Evolutionary conservation across 2,797 vertebrate species (phyloP).

Genomic region (Denticeps clupeoides): DNA sequence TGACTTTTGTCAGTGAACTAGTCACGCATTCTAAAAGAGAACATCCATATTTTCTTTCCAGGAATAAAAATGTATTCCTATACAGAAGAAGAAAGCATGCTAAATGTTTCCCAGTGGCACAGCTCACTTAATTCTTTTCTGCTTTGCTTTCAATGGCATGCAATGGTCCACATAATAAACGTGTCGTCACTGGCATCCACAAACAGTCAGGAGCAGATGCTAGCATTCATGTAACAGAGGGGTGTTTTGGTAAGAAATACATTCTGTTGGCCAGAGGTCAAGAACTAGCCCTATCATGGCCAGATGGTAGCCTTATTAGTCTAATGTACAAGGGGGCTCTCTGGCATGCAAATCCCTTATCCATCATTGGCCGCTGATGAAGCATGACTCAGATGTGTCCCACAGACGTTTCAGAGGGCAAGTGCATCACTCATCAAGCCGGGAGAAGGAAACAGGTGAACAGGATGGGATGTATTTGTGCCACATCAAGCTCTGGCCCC

Average conservation of each 20-base stretch:
- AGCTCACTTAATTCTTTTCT: constrained; percentile 31
- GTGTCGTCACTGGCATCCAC: constrained; percentile 36
- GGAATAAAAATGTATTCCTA: too few relatives aligned
- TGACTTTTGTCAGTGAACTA: too few relatives aligned
- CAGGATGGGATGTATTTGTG: constrained; percentile 11
- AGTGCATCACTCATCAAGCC: constrained; percentile 14
- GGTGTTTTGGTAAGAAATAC: constrained; percentile 31
- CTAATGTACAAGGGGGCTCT: constrained; percentile 31
- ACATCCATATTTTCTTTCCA: too few relatives aligned
- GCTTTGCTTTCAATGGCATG: constrained; percentile 29
- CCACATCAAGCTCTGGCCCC: constrained; percentile 2
- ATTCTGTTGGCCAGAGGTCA: constrained; percentile 28
- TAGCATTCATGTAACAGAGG: constrained; percentile 8
- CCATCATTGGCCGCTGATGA: constrained; percentile 42
- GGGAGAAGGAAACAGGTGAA: constrained; percentile 5
- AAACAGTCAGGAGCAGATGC: constrained; percentile 27
- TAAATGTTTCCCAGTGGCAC: too few relatives aligned
- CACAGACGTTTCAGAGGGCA: constrained; percentile 6
- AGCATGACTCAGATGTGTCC: constrained; percentile 35
- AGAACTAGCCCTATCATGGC: constrained; percentile 26
- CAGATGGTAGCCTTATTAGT: constrained; percentile 56
- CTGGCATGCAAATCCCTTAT: constrained; percentile 37
- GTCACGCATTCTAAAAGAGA: too few relatives aligned
- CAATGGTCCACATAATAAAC: constrained; percentile 37
- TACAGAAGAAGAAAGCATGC: too few relatives aligned